A percentile compares a stretch with the other conserved stretches of the same genome.
These are phyloP conservation scores for Caenorhabditis panamensis DNA, from an alignment of 2,888 invertebrate genomes.

Conservation along the genomic window DNA sequence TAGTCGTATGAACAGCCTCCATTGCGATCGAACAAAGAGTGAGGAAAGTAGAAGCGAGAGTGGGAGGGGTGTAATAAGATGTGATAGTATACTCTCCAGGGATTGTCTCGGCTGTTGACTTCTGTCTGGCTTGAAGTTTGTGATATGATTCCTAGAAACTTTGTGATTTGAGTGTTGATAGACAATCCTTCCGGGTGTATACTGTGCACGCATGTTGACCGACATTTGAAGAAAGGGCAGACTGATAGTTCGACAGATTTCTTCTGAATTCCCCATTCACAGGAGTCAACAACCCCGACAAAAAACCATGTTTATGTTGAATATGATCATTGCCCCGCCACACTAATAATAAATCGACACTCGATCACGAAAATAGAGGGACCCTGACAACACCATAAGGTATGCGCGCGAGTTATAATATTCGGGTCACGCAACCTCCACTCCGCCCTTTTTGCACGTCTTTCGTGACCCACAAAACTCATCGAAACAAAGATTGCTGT, in stretches of 20 bases:
- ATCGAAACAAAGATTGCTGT: not conserved
- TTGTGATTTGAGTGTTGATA: too few species aligned
- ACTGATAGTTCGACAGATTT: too few species aligned
- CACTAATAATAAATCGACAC: not conserved
- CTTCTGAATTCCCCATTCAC: too few species aligned
- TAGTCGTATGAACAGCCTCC: conserved; percentile 11
- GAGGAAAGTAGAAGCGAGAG: not conserved
- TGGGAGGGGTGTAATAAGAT: not conserved
- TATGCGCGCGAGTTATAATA: not conserved
- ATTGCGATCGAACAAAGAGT: conserved; percentile 1
- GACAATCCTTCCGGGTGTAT: too few species aligned
- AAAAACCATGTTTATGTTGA: not conserved
- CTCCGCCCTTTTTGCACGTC: not conserved
- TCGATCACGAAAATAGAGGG: not conserved
- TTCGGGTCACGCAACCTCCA: conserved; percentile 9
- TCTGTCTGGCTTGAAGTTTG: not conserved
- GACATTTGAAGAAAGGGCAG: too few species aligned
- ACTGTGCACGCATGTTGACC: too few species aligned
- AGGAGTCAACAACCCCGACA: too few species aligned
- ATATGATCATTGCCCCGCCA: not conserved
- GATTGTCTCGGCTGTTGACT: not conserved
- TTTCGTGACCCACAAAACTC: not conserved
- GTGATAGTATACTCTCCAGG: conserved; percentile 4
- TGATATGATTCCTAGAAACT: not conserved
- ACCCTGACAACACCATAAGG: not conserved